Evolutionary conservation across 1,140 invertebrate species (phyloP).

Genomic region (Watersipora subatra): DNA sequence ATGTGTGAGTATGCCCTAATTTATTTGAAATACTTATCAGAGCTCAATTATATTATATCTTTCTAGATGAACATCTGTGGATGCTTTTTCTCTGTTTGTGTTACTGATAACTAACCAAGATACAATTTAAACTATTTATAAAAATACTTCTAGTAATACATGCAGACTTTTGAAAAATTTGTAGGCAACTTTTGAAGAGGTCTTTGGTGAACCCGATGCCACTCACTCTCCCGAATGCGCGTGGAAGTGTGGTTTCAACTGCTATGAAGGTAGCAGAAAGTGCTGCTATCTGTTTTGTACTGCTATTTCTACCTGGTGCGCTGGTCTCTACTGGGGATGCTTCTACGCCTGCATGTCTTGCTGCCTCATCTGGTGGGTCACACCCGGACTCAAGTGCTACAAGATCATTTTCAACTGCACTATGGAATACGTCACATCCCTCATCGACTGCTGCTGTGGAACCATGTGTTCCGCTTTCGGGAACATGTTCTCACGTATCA

Average conservation of each 20-base stretch:
- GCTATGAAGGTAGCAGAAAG: conserved; percentile 54
- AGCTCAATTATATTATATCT: too few relatives aligned
- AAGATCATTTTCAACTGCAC: conserved; percentile 50
- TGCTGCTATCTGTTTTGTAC: conserved; percentile 57
- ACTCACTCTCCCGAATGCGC: conserved; percentile 58
- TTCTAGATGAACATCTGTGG: too few relatives aligned
- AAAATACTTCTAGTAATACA: too few relatives aligned
- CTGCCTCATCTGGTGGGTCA: conserved; percentile 37
- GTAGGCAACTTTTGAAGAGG: conserved; percentile 51
- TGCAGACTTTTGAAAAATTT: too few relatives aligned
- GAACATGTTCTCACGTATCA: conserved; percentile 51
- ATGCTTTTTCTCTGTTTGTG: too few relatives aligned
- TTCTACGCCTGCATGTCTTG: conserved; percentile 61
- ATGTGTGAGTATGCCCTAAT: too few relatives aligned
- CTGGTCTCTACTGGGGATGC: conserved; percentile 54
- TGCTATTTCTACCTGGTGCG: conserved; percentile 51
- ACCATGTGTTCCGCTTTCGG: conserved; percentile 51
- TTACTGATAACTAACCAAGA: too few relatives aligned
- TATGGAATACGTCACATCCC: conserved; percentile 46
- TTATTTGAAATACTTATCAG: too few relatives aligned
- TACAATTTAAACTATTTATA: too few relatives aligned
- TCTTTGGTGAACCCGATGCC: conserved; percentile 61
- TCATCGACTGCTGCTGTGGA: conserved; percentile 49
- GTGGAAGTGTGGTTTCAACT: conserved; percentile 55
- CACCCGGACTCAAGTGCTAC: conserved; percentile 23